These are phyloP conservation scores for Apteryx mantelli DNA, from an alignment of 2,113 vertebrate genomes.

Conservation along the genomic window DNA sequence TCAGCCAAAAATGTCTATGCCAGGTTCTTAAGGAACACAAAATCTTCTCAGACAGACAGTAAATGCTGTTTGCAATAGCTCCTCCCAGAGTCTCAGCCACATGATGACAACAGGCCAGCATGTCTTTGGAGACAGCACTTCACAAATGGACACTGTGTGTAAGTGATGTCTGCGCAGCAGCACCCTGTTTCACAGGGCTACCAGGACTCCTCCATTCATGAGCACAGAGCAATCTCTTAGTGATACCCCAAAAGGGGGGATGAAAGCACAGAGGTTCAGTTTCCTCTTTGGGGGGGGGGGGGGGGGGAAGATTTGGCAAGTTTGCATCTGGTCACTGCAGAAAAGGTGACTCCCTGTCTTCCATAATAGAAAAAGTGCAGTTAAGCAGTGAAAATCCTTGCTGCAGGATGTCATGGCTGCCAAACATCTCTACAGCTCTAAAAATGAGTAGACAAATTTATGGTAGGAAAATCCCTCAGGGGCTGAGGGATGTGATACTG, in stretches of 20 bases:
- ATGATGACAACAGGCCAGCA: background rate
- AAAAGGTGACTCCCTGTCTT: background rate
- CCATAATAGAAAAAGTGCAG: background rate
- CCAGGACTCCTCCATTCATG: background rate
- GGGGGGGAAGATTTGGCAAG: too few relatives aligned
- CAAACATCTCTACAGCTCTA: background rate
- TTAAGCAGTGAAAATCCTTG: background rate
- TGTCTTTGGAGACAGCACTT: background rate
- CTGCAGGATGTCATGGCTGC: background rate
- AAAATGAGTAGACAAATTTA: background rate
- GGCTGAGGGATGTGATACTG: background rate
- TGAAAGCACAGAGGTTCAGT: background rate
- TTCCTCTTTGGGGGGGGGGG: too few relatives aligned
- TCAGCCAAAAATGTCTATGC: background rate
- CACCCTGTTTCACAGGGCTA: background rate
- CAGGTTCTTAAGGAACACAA: too few relatives aligned
- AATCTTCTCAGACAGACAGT: background rate
- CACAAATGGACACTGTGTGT: too few relatives aligned
- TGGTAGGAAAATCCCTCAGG: background rate
- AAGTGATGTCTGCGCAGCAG: too few relatives aligned
- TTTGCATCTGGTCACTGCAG: too few relatives aligned
- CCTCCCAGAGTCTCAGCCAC: background rate
- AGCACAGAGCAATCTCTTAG: background rate
- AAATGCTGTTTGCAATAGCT: background rate
- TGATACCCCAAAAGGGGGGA: background rate